phyloP scores from a whole-genome alignment of 1,140 invertebrate genomes.

The Alviniconcha marisindica region DNA sequence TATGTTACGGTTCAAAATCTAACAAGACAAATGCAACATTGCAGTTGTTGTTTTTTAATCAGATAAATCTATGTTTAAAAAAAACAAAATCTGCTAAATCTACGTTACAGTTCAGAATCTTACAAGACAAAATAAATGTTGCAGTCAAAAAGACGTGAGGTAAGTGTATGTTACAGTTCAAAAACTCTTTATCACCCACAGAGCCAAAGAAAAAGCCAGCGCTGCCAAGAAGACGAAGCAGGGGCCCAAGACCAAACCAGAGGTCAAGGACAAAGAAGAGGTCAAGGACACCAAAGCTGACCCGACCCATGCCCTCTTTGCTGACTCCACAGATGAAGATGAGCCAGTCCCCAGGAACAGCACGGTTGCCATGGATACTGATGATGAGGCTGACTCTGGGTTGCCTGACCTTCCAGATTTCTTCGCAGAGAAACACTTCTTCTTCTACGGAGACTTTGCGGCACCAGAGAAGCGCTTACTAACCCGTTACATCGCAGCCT shows the following conservation, averaged over 20 bases:
- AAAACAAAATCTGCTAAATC: no score
- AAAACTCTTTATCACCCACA: no score
- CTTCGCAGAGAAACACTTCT: constrained; percentile 72
- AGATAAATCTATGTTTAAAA: no score
- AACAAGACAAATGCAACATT: no score
- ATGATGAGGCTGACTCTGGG: constrained; percentile 63
- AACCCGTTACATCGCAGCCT: constrained; percentile 71
- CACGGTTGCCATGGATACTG: constrained; percentile 10
- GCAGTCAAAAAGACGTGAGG: no score
- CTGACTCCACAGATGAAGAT: constrained; percentile 68
- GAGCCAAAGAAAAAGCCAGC: neutral
- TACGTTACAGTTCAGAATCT: no score
- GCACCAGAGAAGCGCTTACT: constrained; percentile 58
- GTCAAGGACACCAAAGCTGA: constrained; percentile 2
- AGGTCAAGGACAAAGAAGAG: constrained; percentile 10
- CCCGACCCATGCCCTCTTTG: constrained; percentile 44
- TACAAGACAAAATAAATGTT: no score
- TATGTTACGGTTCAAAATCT: no score
- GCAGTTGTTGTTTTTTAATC: no score
- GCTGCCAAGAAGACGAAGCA: neutral
- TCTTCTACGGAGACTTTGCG: constrained; percentile 73
- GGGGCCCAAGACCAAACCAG: neutral
- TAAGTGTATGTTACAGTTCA: no score
- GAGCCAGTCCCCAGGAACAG: constrained; percentile 40
- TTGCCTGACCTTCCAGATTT: constrained; percentile 74